Percentiles rank a stretch among this genome's conserved stretches.
Evolutionary conservation across 2,113 vertebrate species (phyloP).

Genomic region (Pluvianellus socialis): DNA sequence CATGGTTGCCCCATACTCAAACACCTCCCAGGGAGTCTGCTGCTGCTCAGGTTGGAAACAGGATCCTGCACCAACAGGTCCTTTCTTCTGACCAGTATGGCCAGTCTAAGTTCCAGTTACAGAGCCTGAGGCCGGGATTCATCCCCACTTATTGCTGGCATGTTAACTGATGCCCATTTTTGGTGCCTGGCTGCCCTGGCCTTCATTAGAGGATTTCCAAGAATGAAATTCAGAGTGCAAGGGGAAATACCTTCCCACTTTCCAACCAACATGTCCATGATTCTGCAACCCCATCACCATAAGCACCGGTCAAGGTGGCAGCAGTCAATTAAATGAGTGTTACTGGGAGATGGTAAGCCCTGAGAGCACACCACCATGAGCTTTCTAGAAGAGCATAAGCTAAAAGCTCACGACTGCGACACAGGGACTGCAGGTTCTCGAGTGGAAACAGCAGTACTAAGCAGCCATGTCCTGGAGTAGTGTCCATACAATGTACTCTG

Average conservation of each 20-base stretch:
- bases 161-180: background rate
- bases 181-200: background rate
- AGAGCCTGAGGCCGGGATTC: background rate
- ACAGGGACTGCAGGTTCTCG: background rate
- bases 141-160: background rate
- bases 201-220: background rate
- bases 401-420: background rate
- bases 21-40: background rate
- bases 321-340: too few species aligned
- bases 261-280: accelerated
- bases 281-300: background rate
- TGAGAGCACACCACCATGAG: background rate
- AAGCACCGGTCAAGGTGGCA: background rate
- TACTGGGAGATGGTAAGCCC: background rate
- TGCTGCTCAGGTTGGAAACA: background rate
- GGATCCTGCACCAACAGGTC: background rate
- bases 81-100: background rate
- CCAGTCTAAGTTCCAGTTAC: background rate
- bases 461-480: background rate
- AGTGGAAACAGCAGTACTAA: background rate
- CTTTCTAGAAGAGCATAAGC: background rate
- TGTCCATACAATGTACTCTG: background rate
- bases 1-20: too few species aligned
- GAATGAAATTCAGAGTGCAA: background rate
- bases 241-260: background rate